These are phyloP conservation scores for Erynnis tages DNA, from an alignment of 2,888 invertebrate species.

Conservation along the genomic window DNA sequence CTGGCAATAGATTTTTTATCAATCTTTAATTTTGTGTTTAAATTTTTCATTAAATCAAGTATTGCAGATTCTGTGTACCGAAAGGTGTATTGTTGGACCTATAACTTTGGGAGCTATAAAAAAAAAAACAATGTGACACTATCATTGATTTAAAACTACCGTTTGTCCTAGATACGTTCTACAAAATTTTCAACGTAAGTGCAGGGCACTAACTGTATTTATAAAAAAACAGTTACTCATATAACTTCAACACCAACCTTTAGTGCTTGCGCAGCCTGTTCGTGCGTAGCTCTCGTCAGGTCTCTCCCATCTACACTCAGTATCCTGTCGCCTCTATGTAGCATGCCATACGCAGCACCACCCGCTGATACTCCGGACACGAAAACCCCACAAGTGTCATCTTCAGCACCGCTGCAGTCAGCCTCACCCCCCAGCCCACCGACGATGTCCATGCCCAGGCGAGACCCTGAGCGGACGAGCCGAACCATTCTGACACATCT, in stretches of 20 bases:
- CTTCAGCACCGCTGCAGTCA: conserved; percentile 54
- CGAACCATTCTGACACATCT: conserved; percentile 76
- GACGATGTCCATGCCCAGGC: conserved; percentile 78
- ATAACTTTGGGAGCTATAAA: no score
- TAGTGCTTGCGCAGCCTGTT: conserved; percentile 87
- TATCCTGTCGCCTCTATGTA: conserved; percentile 87
- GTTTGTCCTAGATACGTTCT: background rate
- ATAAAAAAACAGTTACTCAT: no score
- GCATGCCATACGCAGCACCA: conserved; percentile 72
- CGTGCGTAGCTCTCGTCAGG: conserved; percentile 87
- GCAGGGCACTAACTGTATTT: no score
- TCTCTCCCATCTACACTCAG: conserved; percentile 88
- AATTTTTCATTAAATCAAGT: no score
- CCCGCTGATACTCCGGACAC: conserved; percentile 71
- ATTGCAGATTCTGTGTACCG: no score
- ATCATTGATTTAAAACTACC: no score
- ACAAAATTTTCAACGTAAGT: no score
- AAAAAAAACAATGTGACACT: no score
- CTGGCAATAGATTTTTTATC: no score
- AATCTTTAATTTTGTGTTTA: no score
- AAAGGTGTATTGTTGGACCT: no score
- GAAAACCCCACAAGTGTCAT: conserved; percentile 73
- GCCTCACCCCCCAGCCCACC: conserved; percentile 72
- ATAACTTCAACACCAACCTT: conserved; percentile 52
- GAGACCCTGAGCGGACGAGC: conserved; percentile 71